Conservation (phyloP, 2,888 invertebrate genomes). For the Helobdella robusta region DNA sequence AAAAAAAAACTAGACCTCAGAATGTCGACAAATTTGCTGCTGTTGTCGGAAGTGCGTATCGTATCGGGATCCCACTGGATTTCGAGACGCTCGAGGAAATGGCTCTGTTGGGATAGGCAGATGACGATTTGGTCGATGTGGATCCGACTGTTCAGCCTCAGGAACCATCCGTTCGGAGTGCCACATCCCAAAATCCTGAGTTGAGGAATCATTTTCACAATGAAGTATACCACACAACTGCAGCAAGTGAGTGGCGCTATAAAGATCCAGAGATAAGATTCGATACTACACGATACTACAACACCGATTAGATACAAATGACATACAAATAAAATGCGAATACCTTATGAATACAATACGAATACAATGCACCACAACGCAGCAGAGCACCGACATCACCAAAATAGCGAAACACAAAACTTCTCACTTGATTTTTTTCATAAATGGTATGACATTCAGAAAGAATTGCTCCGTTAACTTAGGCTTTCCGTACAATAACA, state of each 20-base stretch:
- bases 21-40: slow-evolving; percentile 96
- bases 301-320: no score
- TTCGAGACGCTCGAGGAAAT: slow-evolving; percentile 78
- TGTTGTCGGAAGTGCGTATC: slow-evolving; percentile 94
- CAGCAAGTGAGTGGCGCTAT: no score
- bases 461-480: slow-evolving; percentile 96
- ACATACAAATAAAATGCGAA: no score
- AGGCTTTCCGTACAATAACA: slow-evolving; percentile 85
- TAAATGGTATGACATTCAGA: slow-evolving; percentile 82
- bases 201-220: not conserved
- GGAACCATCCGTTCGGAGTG: slow-evolving; percentile 85
- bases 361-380: no score
- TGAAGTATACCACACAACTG: no score
- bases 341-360: no score
- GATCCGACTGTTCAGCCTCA: slow-evolving; percentile 70
- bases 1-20: no score
- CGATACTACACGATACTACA: no score
- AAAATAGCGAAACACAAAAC: no score
- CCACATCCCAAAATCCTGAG: slow-evolving; percentile 89
- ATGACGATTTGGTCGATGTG: slow-evolving; percentile 84
- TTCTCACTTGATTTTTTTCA: slow-evolving; percentile 80
- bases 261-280: no score
- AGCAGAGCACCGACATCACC: no score
- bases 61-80: slow-evolving; percentile 98
- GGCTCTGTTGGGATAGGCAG: slow-evolving; percentile 84